Base-by-base conservation (phyloP, 2,888 invertebrate species). In the Corbicula japonica region DNA sequence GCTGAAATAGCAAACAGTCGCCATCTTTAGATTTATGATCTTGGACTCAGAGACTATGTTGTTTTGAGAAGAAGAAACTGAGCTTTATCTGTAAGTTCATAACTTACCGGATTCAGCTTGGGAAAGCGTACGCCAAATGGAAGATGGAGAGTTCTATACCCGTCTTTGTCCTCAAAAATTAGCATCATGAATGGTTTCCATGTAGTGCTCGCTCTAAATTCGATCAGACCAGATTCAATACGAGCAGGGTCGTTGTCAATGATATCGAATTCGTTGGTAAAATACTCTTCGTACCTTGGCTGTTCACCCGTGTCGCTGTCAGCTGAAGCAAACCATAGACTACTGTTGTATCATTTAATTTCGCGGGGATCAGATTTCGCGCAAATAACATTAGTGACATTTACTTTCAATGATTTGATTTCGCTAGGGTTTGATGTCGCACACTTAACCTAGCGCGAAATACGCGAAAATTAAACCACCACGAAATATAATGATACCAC, bases 121-220 rank as follows among this genome's bases (percentile, higher is more conserved):
- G 58, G 34, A 15, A 35, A 58, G 1, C n/a, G 34, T 5, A 34
- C 58, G 5, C 58, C 58, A 4, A 58, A n/a, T 12, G 35, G 35
- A 18, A 35, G 21, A 35, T 35, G 54, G 6, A 54, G 32, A 18
- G 21, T 21, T 1, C 28, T 8, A 10, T 23, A 30, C 8, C 28
- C 21, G 21, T n/a, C 58, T 1, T 12, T 4, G 18, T 8, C 21
- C 28, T 58, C 35, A 21, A 35, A 34, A 35, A 34, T 38, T 21
- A 58, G 35, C 6, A 58, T 12, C 58, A 58, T 58, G 21, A 58
- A 58, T 2, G 58, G 58, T 35, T 58, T 58, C 30, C n/a, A 35
- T 28, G 35, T 15, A 4, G 34, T 28, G 10, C 58, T 58, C 2
- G 58, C 35, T 32, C 21, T 8, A 35, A 58, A 28, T 23, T 54